phyloP scores from a whole-genome alignment of 2,797 vertebrate genomes.

The Gallirallus australis region DNA sequence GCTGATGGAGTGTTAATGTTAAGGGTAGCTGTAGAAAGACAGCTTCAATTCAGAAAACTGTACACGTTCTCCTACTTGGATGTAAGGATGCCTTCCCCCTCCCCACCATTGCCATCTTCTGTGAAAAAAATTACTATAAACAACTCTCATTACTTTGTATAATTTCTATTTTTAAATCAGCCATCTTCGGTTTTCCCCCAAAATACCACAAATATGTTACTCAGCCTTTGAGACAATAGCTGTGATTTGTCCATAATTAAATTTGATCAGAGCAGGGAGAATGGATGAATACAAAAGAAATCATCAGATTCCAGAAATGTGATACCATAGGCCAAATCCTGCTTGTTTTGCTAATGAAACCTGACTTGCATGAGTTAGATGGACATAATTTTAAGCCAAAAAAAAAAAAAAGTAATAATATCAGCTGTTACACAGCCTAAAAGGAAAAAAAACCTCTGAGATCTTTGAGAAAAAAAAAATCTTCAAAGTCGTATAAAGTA shows the following conservation, averaged over 20 bases:
- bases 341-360: conserved; percentile 47
- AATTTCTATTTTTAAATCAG: conserved; percentile 52
- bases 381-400: conserved; percentile 35
- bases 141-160: conserved; percentile 12
- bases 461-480: conserved; percentile 41
- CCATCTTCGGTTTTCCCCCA: background rate
- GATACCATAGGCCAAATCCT: conserved; percentile 46
- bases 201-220: conserved; percentile 52
- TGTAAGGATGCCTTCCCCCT: background rate
- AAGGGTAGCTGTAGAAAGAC: background rate
- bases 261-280: conserved; percentile 65
- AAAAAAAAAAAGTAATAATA: conserved; percentile 11
- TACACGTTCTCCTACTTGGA: background rate
- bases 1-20: background rate
- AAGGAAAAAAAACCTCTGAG: conserved; percentile 13
- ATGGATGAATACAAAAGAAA: conserved; percentile 58
- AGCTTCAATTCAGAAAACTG: background rate
- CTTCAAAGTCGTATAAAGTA: conserved; percentile 58
- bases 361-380: conserved; percentile 26
- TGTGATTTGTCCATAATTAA: conserved; percentile 65
- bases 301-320: conserved; percentile 58
- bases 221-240: conserved; percentile 63
- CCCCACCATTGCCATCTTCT: background rate
- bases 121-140: background rate
- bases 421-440: conserved; percentile 37